Evolutionary conservation across 2,888 invertebrate species (phyloP), one percentile per base, ranked within the genome.

Genomic region (Ferrisia virgata): DNA sequence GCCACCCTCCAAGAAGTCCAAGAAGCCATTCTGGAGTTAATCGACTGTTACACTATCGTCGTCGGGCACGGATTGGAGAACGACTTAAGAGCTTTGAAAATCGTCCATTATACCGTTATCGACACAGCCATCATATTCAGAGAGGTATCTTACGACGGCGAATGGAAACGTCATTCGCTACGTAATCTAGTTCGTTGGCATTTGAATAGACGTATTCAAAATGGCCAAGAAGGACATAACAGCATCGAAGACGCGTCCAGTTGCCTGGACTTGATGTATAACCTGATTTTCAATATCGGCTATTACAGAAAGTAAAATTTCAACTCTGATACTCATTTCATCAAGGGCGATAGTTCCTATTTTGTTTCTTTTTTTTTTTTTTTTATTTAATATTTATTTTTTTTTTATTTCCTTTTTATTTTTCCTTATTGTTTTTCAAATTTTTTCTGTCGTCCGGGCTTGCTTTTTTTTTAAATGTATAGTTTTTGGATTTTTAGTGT

Each of bases 1-100:
- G 72, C 72, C 0, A 36, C 72, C 0, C 4, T 97, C 79, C 89
- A 90, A 86, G 93, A 96, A 87, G 96, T 97, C 79, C 98, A 98
- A 88, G 92, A 92, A 85, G 96, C 96, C 87, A 90, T 99, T 85
- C 91, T 96, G 88, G 92, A 92, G 86, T 92, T 97, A 86, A 92
- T 97, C 85, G 92, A 92, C 85, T 92, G 93, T 8, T 93, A 96
- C 85, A 95, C 98, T 5, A 95, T 99, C 85, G 90, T 99, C 4
- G 93, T 99, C 85, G 99, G 99, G 0, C 99, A 99, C 89, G 96
- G 95, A 25, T 90, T 99, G 86, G 98, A 99, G 87, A 97, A 96
- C 88, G 99, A 99, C 90, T 90, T 99, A 84, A 91, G 95, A 22
- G 95, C 95, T 0, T 89, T 99, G 85, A 94, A 94, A 88, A 90